Evolutionary conservation across 2,888 invertebrate species (phyloP).

Genomic region (Hirtodrosophila alboralis): DNA sequence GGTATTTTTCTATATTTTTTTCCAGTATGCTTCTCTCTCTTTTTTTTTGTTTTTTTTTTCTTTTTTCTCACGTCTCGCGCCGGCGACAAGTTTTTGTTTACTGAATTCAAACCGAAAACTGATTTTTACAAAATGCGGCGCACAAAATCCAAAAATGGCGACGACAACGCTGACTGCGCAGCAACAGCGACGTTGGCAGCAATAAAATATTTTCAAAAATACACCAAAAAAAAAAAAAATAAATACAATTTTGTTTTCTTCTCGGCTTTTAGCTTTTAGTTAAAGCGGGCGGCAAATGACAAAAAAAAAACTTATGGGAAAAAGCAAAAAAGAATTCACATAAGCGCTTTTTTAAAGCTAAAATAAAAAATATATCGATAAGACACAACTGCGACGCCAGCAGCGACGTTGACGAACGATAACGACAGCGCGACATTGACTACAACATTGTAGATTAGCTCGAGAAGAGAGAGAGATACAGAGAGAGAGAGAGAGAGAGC

Average conservation of each 20-base stretch:
- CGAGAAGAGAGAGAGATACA: neutral
- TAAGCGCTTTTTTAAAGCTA: conserved; percentile 19
- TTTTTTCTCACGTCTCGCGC: conserved; percentile 67
- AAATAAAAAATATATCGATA: conserved; percentile 40
- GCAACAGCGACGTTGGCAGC: conserved; percentile 28
- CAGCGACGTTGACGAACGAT: conserved; percentile 44
- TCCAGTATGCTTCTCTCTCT: neutral
- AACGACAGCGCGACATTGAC: conserved; percentile 22
- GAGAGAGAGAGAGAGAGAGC: too few species aligned
- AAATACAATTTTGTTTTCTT: conserved; percentile 11
- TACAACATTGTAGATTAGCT: conserved; percentile 31
- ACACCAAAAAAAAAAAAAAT: conserved; percentile 39
- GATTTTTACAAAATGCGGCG: conserved; percentile 64
- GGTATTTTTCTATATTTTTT: conserved; percentile 3
- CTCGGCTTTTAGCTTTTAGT: conserved; percentile 34
- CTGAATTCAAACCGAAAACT: conserved; percentile 78
- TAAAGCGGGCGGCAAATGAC: conserved; percentile 11
- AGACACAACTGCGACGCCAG: conserved; percentile 37
- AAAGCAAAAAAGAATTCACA: conserved; percentile 12
- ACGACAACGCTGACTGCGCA: conserved; percentile 13
- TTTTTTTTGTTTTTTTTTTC: conserved; percentile 31
- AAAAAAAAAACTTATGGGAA: neutral
- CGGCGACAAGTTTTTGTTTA: conserved; percentile 83
- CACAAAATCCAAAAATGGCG: conserved; percentile 64
- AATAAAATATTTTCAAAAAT: conserved; percentile 74